Evolutionary conservation across 2,888 invertebrate species (phyloP), one percentile per base, ranked within the genome.

Genomic region (Xylota sylvarum): DNA sequence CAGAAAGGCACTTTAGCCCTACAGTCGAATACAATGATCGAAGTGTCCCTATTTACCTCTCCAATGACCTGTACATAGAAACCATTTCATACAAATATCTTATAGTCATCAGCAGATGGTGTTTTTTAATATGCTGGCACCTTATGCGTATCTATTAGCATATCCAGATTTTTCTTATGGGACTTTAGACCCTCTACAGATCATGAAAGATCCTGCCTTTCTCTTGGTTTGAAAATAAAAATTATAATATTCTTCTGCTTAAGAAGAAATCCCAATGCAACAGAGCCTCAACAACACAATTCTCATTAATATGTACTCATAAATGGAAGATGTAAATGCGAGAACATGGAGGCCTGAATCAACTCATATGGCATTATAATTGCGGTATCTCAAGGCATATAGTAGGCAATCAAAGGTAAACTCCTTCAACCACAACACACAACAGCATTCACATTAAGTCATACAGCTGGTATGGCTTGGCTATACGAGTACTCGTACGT

Each of bases 281-380:
- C 17, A 9, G 19, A 48, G 19, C 9, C 17, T 1, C 17, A 35
- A 35, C 10, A 40, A 6, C 6, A 70, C 12, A 14, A 58, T 46
- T 46, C 80, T 52, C 65, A 80, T 84, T 48, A 74, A 74, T 74
- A 79, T 80, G 83, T 79, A 64, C 69, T 70, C 80, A 52, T 58
- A 76, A 76, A 80, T 70, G 84, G 70, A 80, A 85, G 64, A 83
- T 78, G 79, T 40, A 74, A 84, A 84, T 81, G 19, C 50, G 56
- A n/a, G n/a, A 65, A 76, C 56, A 65, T 65, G 52, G 64, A 70
- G 70, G 40, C 37, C 64, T 40, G 55, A 56, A 43, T 32, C 58
- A 48, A 64, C 50, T 17, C 48, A 32, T 70, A 72, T 60, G 74
- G 81, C 32, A 67, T 62, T 76, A 60, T 62, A 81, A 79, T 79